Evolutionary conservation across 1,140 invertebrate genomes (phyloP).

Genomic region (Scylla paramamosain): DNA sequence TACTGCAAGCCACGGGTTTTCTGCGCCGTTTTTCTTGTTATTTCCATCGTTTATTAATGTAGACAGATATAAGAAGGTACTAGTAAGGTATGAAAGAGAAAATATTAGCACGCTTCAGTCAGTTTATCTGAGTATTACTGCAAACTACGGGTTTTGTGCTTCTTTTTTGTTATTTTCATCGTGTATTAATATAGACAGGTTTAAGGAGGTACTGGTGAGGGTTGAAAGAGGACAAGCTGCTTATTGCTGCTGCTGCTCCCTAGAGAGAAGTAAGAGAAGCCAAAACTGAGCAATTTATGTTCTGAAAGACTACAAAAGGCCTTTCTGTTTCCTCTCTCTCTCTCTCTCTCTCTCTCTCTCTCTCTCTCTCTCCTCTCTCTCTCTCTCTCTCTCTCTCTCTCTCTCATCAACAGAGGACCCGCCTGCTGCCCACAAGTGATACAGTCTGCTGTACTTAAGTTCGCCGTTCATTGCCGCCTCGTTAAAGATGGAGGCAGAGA

Average conservation of each 20-base stretch:
- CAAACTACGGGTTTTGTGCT: too few species aligned
- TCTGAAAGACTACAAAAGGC: not conserved
- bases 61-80: too few species aligned
- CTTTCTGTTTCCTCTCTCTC: not conserved
- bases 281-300: not conserved
- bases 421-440: not conserved
- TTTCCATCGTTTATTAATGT: too few species aligned
- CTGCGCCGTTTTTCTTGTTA: too few species aligned
- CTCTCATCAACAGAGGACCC: not conserved
- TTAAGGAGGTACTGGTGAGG: too few species aligned
- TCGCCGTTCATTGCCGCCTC: not conserved
- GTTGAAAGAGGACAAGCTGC: too few species aligned
- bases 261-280: not conserved
- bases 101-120: too few species aligned
- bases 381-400: slow-evolving; percentile 53
- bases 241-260: not conserved
- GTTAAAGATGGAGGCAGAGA: not conserved
- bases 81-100: too few species aligned
- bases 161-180: too few species aligned
- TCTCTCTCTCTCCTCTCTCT: slow-evolving; percentile 53
- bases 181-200: too few species aligned
- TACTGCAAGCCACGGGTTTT: too few species aligned
- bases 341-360: slow-evolving; percentile 46
- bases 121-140: too few species aligned
- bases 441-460: not conserved